Base-by-base conservation (phyloP, 1,140 invertebrate species). In the Drosophila simulans region DNA sequence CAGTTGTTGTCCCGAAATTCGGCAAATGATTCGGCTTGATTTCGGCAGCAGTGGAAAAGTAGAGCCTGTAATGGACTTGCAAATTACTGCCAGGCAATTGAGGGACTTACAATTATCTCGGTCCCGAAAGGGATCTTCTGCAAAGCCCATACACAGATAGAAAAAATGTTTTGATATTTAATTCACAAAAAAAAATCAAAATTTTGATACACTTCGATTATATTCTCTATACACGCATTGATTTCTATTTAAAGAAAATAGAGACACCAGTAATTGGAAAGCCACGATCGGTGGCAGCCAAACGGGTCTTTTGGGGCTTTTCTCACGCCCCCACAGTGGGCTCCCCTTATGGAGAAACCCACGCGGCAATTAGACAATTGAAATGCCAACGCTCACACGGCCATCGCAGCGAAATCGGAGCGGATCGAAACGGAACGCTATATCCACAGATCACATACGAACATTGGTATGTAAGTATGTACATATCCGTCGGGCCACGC, bases 361-460 rank as follows among this genome's bases (percentile, higher is more conserved):
- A 74, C 70, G 70, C 71, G 39, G 43, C 65, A 75, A 71, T 86
- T 75, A 81, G 85, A 74, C 82, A 81, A 86, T 86, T 70, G 64
- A 81, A 69, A 78, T 79, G 74, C 69, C 63, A 76, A 77, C 69
- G 65, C 69, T 55, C 42, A 64, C 56, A 55, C 31, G 37, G 34
- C 31, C 39, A 42, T 25, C 31, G 31, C 31, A 31, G 31, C 31
- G 31, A 56, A 64, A 69, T 51, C 37, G n/a, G n/a, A 39, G 31
- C 15, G 54, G 54, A 63, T 42, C 59, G 39, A 3, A 49, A 31
- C 25, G 45, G 22, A 22, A 42, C 7, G 27, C 7, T 8, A 31
- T 31, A 17, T 17, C 17, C 27, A 31, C 31, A 7, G 31, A 31
- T 31, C 31, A 31, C 7, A 31, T 31, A 8, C 2, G 27, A 8